Evolutionary conservation across 92 coral and sea anemone genomes (phyloP).

Genomic region (Pocillopora meandrina): DNA sequence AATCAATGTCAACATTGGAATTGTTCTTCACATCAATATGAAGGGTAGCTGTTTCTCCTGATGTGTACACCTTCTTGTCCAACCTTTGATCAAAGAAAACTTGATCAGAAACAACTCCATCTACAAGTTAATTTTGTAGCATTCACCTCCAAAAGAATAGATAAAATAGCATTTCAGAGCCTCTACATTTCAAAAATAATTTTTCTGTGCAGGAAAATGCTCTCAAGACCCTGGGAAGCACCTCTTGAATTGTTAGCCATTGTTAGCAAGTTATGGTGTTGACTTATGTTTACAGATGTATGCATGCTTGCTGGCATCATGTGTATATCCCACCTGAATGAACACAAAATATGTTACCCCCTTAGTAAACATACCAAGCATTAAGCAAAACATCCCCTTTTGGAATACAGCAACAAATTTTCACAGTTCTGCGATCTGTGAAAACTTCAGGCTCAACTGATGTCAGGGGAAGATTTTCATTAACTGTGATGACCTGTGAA

Average conservation of each 20-base stretch:
- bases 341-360: background rate
- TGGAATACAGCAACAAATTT: slow-evolving; percentile 96
- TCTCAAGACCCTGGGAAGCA: too few species aligned
- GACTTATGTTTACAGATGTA: too few species aligned
- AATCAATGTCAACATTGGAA: slow-evolving; percentile 94
- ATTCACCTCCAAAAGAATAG: too few species aligned
- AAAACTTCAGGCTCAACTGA: slow-evolving; percentile 71
- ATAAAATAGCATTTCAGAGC: too few species aligned
- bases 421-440: slow-evolving; percentile 71
- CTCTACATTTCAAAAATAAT: too few species aligned
- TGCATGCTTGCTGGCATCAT: too few species aligned
- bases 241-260: too few species aligned
- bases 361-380: slow-evolving; percentile 55
- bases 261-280: too few species aligned
- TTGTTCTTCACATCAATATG: slow-evolving; percentile 86
- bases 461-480: slow-evolving; percentile 66
- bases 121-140: too few species aligned
- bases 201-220: too few species aligned
- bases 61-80: slow-evolving; percentile 78
- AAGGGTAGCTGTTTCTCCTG: slow-evolving; percentile 86
- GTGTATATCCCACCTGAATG: too few species aligned
- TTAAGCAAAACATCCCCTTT: slow-evolving; percentile 81
- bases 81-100: slow-evolving; percentile 55
- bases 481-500: slow-evolving; percentile 74
- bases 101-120: background rate